Conservation (phyloP, 1,140 invertebrate species). For the Lanistes nyassanus region DNA sequence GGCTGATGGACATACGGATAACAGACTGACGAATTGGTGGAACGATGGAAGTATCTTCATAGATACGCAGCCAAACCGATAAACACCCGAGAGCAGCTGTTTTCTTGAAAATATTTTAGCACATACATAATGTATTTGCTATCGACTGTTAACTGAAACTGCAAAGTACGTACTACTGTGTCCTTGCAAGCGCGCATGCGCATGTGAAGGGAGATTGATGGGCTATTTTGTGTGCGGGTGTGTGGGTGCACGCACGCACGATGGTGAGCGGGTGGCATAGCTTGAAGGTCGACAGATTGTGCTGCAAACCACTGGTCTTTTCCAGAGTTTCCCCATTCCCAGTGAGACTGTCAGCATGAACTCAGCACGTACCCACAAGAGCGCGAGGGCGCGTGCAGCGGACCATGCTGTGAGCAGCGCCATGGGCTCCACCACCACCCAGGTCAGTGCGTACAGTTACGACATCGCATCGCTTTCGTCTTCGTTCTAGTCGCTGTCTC, state of each 20-base stretch:
- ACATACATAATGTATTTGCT: too few species aligned
- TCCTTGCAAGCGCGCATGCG: neutral
- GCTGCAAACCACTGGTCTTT: neutral
- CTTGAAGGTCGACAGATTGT: too few species aligned
- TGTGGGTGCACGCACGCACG: neutral
- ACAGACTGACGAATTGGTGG: too few species aligned
- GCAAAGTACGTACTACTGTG: neutral
- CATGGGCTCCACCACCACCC: neutral
- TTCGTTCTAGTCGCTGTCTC: too few species aligned
- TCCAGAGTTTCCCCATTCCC: neutral
- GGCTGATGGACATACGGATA: too few species aligned
- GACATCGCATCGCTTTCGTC: too few species aligned
- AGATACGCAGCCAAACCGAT: too few species aligned
- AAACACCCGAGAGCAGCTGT: too few species aligned
- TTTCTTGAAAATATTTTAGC: too few species aligned
- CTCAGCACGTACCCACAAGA: conserved; percentile 17
- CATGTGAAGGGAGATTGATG: neutral
- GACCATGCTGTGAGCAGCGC: neutral
- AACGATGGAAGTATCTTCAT: too few species aligned
- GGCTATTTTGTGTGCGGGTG: neutral
- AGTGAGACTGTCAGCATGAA: conserved; percentile 18
- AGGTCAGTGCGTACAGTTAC: conserved; percentile 9
- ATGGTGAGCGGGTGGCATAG: too few species aligned
- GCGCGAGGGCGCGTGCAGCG: conserved; percentile 2
- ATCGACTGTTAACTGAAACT: too few species aligned